Evolutionary conservation across 2,888 invertebrate genomes (phyloP).

Genomic region (Patella caerulea): DNA sequence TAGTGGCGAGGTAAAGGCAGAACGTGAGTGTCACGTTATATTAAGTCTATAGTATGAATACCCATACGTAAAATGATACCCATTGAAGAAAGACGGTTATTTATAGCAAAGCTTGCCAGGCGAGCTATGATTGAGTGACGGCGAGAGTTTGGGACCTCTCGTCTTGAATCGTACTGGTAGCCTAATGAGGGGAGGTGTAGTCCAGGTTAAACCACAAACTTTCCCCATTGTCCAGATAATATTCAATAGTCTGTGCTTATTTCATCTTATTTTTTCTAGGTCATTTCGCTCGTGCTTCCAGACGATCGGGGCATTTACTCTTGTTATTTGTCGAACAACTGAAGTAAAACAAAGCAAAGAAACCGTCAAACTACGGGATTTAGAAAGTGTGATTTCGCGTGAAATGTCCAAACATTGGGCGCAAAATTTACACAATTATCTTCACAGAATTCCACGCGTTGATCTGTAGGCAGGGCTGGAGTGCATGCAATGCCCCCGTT

Average conservation of each 20-base stretch:
- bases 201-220: no score
- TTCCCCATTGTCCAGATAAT: background rate
- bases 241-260: background rate
- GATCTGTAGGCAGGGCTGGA: constrained; percentile 2
- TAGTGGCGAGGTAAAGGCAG: background rate
- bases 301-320: constrained; percentile 24
- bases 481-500: constrained; percentile 1
- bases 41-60: constrained; percentile 17
- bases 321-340: constrained; percentile 25
- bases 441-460: constrained; percentile 6
- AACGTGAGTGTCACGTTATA: constrained; percentile 9
- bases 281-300: constrained; percentile 21
- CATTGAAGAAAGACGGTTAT: constrained; percentile 26
- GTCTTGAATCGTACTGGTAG: no score
- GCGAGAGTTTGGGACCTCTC: background rate
- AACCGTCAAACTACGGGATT: constrained; percentile 27
- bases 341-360: constrained; percentile 21
- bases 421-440: constrained; percentile 22
- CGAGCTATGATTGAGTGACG: background rate
- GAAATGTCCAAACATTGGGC: constrained; percentile 24
- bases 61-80: constrained; percentile 26
- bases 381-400: constrained; percentile 29
- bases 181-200: no score
- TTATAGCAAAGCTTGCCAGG: constrained; percentile 17
- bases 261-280: constrained; percentile 4